Base-by-base conservation (phyloP, 2,113 vertebrate genomes). In the Pyrgilauda ruficollis region DNA sequence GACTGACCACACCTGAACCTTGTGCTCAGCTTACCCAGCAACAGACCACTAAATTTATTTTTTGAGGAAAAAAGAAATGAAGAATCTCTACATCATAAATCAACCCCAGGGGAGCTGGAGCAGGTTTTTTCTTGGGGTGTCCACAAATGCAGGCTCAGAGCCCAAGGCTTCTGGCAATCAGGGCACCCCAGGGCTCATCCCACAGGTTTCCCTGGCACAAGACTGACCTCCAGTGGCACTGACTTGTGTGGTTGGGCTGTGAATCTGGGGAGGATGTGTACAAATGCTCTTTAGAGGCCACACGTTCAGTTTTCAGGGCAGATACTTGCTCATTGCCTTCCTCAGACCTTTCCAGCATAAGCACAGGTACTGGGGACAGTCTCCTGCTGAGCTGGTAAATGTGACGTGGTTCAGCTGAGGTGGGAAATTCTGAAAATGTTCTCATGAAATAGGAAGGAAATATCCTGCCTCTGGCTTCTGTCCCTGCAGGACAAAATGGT, bases 191-290 rank as follows among this genome's bases (percentile, higher is more conserved):
- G 8, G 0, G n/a, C 70, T 64, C 17, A 4, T 35, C 22, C 27
- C 18, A 19, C 46, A n/a, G 83, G 39, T 69, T 96, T 94, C 52
- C 41, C 6, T 43, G 84, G 97, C 92, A 93, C 83, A 96, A 93
- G 68, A n/a, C 56, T 95, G 95, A 90, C 98, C 95, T 93, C 98
- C 96, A 92, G 97, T 97, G 98, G 55, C 61, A 56, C 39, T 10
- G 64, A 9, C 14, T 77, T 4, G 26, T 7, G 59, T 26, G 31
- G 30, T 9, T 77, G 46, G n/a, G 31, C n/a, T 63, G 44, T 27
- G 39, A 56, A 37, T n/a, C 31, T 6, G 19, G 19, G 31, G 10
- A 50, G 13, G 23, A 24, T 18, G 33, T 1, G 35, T 12, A 4
- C 26, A 30, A 23, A 37, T 5, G 27, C 14, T 62, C 46, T 44